Base-by-base conservation (phyloP, 2,797 vertebrate species). In the Monodelphis domestica region DNA sequence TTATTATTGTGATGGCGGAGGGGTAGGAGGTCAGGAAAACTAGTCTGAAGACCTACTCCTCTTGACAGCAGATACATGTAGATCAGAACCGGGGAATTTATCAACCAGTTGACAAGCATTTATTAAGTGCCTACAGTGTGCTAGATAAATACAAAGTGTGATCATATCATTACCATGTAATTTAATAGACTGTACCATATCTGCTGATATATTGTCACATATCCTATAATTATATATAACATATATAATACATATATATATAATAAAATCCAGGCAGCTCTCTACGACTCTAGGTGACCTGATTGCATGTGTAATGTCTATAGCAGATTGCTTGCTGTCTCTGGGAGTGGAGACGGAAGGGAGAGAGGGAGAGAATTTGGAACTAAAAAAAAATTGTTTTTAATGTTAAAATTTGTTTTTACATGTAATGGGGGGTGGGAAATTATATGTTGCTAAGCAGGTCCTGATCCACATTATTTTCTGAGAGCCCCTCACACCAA, bases 21-120 rank as follows among this genome's bases (percentile, higher is more conserved):
- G 51, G 3, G 10, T 0, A 0, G 2, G 4, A 17, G 50, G 50
- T n/a, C 2, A 70, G 15, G 15, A 38, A 33, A 70, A 21, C 15
- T n/a, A 78, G n/a, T 21, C 38, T 45, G 38, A 78, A 78, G 38
- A 26, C 9, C 38, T 78, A 2, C 17, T 7, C 2, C 17, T n/a
- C 21, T 45, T 4, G 70, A 45, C 70, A 78, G n/a, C 0, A 78
- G 17, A 1, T 38, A 45, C n/a, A 78, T 45, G 45, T 10, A 45
- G 21, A 78, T 38, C 63, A 38, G n/a, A 70, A 38, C n/a, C 63
- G 24, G n/a, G n/a, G 12, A 38, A n/a, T 70, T 3, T 38, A 78
- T 11, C 70, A 45, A 24, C 24, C 21, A 0, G 21, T 78, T 21
- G 45, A 45, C 21, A 78, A 78, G 21, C 21, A 24, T 45, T 78